phyloP scores from a whole-genome alignment of 2,797 vertebrate genomes.

The Tinamus major region DNA sequence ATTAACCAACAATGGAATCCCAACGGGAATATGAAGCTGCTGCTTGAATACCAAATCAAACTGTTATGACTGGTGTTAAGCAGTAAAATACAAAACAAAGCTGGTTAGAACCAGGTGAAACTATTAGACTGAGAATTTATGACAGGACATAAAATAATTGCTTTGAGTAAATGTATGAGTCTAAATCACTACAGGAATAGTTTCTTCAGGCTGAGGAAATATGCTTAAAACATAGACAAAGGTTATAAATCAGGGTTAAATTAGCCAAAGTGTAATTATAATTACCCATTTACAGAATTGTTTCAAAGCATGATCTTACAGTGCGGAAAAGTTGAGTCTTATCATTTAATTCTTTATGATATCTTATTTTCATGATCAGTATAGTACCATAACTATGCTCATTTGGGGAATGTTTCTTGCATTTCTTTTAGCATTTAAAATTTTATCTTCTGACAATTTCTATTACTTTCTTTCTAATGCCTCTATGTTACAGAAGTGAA shows the following conservation, averaged over 20 bases:
- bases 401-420: neutral
- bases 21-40: neutral
- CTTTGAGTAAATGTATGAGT: neutral
- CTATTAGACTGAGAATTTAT: constrained; percentile 28
- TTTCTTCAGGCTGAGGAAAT: neutral
- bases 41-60: constrained; percentile 54
- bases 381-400: neutral
- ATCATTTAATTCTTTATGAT: neutral
- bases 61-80: constrained; percentile 36
- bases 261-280: neutral
- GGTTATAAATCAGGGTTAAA: neutral
- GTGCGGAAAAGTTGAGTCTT: neutral
- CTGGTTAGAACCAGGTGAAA: neutral
- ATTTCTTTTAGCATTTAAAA: neutral
- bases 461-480: neutral
- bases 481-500: neutral
- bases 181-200: neutral
- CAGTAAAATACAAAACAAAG: constrained; percentile 46
- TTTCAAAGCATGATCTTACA: neutral
- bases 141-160: neutral
- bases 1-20: constrained; percentile 57
- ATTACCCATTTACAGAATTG: neutral
- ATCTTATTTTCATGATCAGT: neutral
- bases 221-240: neutral
- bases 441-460: neutral